A percentile compares a stretch with the other conserved stretches of the same genome.
Evolutionary conservation across 2,113 vertebrate species (phyloP).

Genomic region (Centropus unirufus): DNA sequence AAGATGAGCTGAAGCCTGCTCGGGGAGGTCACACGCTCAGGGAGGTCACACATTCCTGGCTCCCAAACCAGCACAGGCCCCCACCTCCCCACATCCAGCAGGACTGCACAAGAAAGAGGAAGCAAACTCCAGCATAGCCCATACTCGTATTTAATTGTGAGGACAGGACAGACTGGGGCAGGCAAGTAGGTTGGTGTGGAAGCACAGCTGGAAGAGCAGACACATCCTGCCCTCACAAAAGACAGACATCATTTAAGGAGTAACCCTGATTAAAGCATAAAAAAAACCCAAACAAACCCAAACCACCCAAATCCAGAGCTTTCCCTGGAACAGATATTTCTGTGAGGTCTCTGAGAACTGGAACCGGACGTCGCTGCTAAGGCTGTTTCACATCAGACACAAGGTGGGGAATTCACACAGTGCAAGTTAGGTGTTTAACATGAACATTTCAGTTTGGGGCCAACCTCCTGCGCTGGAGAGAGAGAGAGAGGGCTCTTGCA

Average conservation of each 20-base stretch:
- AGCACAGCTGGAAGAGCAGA: conserved; percentile 52
- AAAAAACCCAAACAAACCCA: not conserved
- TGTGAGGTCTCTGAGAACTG: not conserved
- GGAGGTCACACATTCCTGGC: not conserved
- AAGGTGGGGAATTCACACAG: not conserved
- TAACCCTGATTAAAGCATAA: conserved; percentile 40
- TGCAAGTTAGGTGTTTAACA: conserved; percentile 10
- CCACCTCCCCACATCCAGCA: not conserved
- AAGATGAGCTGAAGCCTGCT: not conserved
- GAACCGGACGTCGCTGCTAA: not conserved
- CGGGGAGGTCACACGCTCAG: not conserved
- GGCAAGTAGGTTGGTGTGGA: conserved; percentile 19
- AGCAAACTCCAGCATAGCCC: conserved; percentile 20
- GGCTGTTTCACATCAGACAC: conserved; percentile 4
- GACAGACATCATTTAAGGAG: not conserved
- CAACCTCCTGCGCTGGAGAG: not conserved
- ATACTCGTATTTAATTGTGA: conserved; percentile 57
- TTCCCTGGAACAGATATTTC: conserved; percentile 24
- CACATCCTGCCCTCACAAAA: conserved; percentile 21
- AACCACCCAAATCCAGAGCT: not conserved
- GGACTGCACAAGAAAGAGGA: not conserved
- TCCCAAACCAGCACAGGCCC: not conserved
- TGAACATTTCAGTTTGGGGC: not conserved
- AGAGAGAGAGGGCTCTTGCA: not conserved
- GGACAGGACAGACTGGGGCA: conserved; percentile 33